Conservation (phyloP, 2,888 invertebrate species). For the Lasioglossum leucozonium region DNA sequence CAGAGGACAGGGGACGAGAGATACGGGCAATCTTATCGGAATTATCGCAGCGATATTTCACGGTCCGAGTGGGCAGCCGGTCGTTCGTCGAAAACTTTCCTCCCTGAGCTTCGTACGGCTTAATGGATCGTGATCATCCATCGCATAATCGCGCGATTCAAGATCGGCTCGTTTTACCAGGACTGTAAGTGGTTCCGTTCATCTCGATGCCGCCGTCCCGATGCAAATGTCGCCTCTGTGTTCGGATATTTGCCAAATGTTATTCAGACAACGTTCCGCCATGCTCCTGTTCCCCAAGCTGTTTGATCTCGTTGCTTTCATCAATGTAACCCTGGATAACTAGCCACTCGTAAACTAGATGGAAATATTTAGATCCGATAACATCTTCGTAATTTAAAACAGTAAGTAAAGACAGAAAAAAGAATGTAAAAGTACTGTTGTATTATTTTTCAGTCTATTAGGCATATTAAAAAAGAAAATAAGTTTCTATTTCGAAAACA, state of each 20-base stretch:
- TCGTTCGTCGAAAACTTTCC: conserved; percentile 16
- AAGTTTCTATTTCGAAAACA: too few species aligned
- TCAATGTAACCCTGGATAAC: background rate
- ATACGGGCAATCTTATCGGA: conserved; percentile 31
- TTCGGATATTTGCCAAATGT: conserved; percentile 4
- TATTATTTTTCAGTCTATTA: too few species aligned
- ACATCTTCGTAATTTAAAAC: too few species aligned
- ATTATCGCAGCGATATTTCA: conserved; percentile 42
- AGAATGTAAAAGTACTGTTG: too few species aligned
- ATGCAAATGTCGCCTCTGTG: background rate
- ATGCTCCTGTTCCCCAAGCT: background rate
- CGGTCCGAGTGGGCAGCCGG: conserved; percentile 4
- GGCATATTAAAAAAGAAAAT: too few species aligned
- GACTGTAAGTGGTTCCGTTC: background rate
- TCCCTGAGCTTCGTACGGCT: background rate
- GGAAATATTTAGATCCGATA: background rate
- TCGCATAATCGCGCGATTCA: conserved; percentile 8
- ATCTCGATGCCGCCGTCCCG: background rate
- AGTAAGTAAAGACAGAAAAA: too few species aligned
- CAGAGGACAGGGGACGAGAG: background rate
- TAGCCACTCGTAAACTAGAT: background rate
- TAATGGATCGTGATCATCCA: conserved; percentile 10
- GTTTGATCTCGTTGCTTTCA: background rate
- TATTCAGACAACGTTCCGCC: background rate
- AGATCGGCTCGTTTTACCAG: background rate